phyloP scores from a whole-genome alignment of 2,888 invertebrate genomes.

The Morpho achilles region DNA sequence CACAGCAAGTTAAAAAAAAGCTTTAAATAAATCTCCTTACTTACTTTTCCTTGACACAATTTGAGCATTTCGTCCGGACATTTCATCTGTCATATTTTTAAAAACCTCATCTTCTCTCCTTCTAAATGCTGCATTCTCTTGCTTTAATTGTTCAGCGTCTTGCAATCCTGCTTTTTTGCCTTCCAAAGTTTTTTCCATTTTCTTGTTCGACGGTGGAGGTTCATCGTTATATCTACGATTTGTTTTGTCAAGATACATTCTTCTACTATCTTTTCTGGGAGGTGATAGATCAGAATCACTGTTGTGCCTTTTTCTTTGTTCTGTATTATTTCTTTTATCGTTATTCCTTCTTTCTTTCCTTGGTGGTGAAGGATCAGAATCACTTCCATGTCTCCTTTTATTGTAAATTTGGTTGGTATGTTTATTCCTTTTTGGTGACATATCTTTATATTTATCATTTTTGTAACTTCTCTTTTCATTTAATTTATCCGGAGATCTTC shows the following conservation, averaged over 20 bases:
- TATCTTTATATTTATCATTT: not conserved
- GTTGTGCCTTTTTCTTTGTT: slow-evolving; percentile 24
- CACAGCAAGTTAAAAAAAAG: too few relatives aligned
- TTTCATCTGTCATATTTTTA: slow-evolving; percentile 83
- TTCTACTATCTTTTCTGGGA: slow-evolving; percentile 36
- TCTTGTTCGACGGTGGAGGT: slow-evolving; percentile 59
- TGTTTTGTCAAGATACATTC: slow-evolving; percentile 10
- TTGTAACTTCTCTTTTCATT: slow-evolving; percentile 11
- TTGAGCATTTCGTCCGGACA: slow-evolving; percentile 85
- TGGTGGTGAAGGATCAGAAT: slow-evolving; percentile 51
- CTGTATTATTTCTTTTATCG: slow-evolving; percentile 26
- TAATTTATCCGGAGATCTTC: slow-evolving; percentile 25
- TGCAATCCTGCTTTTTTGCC: slow-evolving; percentile 94
- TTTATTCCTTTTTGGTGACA: slow-evolving; percentile 6
- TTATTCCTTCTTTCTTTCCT: slow-evolving; percentile 32
- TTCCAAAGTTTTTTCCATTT: slow-evolving; percentile 85
- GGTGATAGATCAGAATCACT: slow-evolving; percentile 53
- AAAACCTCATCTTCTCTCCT: slow-evolving; percentile 86
- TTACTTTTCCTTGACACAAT: slow-evolving; percentile 83
- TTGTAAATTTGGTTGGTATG: not conserved
- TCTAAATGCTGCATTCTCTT: slow-evolving; percentile 85
- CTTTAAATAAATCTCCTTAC: slow-evolving; percentile 16
- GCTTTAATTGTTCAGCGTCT: slow-evolving; percentile 84
- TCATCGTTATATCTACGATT: slow-evolving; percentile 44
- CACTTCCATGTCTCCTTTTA: slow-evolving; percentile 33